phyloP scores from a whole-genome alignment of 2,888 invertebrate genomes.

The Cerastis rubricosa region DNA sequence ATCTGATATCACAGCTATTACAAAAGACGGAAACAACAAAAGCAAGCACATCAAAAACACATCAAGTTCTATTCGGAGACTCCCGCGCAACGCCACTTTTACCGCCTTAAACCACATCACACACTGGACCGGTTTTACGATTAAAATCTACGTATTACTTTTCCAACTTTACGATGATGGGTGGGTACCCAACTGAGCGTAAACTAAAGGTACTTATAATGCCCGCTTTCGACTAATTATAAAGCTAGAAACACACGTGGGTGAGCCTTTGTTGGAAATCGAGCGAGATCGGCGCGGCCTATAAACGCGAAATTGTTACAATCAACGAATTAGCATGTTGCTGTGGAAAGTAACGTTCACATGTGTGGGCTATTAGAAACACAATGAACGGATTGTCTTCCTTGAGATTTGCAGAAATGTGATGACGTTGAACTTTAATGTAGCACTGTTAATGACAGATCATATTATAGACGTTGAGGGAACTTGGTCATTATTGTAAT shows the following conservation, averaged over 20 bases:
- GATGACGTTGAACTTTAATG: neutral
- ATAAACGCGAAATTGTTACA: slow-evolving; percentile 56
- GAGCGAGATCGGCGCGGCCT: slow-evolving; percentile 64
- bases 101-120: slow-evolving; percentile 43
- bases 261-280: slow-evolving; percentile 68
- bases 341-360: slow-evolving; percentile 52
- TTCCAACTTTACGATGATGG: slow-evolving; percentile 36
- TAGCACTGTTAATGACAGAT: neutral
- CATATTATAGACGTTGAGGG: neutral
- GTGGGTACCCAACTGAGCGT: slow-evolving; percentile 53
- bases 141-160: slow-evolving; percentile 36
- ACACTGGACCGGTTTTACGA: slow-evolving; percentile 56
- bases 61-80: slow-evolving; percentile 53
- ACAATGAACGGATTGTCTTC: slow-evolving; percentile 35
- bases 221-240: slow-evolving; percentile 80
- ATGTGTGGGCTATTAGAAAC: slow-evolving; percentile 21
- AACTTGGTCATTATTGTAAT: slow-evolving; percentile 1
- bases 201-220: slow-evolving; percentile 54
- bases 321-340: slow-evolving; percentile 56
- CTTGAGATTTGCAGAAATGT: slow-evolving; percentile 11
- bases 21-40: slow-evolving; percentile 45
- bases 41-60: slow-evolving; percentile 55
- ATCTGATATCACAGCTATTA: slow-evolving; percentile 47
- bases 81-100: slow-evolving; percentile 51
- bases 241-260: slow-evolving; percentile 68